Evolutionary conservation across 2,113 vertebrate species (phyloP).

Genomic region (Gymnobelideus leadbeateri): DNA sequence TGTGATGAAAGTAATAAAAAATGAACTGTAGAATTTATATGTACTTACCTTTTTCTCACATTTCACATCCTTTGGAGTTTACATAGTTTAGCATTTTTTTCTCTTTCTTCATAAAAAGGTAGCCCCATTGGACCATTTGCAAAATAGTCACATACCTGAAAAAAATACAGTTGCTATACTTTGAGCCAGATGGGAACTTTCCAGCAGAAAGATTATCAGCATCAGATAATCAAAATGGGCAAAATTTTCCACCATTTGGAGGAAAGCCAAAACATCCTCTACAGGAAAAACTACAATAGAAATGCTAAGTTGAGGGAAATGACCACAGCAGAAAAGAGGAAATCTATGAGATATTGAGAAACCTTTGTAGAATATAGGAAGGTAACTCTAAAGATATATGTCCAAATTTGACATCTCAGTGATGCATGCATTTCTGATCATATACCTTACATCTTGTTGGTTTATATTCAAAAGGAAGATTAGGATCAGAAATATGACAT

Average conservation of each 20-base stretch:
- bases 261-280: conserved; percentile 68
- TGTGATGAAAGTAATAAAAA: conserved; percentile 62
- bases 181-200: conserved; percentile 73
- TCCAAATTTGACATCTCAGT: conserved; percentile 11
- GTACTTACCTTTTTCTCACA: conserved; percentile 34
- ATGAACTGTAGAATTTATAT: conserved; percentile 56
- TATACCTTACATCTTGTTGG: not conserved
- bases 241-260: conserved; percentile 66
- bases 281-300: conserved; percentile 65
- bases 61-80: conserved; percentile 57
- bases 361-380: not conserved
- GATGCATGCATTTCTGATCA: not conserved
- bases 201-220: conserved; percentile 68
- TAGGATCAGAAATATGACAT: not conserved
- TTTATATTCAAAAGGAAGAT: conserved; percentile 37
- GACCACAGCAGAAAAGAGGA: conserved; percentile 29
- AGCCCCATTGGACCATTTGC: conserved; percentile 65
- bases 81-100: conserved; percentile 48
- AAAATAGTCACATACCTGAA: conserved; percentile 62
- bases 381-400: not conserved
- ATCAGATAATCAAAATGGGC: conserved; percentile 75
- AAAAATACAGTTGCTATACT: conserved; percentile 62
- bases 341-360: not conserved
- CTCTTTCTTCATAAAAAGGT: conserved; percentile 41
- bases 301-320: conserved; percentile 43